phyloP scores from a whole-genome alignment of 2,888 invertebrate species.

The Calliopum simillimum region DNA sequence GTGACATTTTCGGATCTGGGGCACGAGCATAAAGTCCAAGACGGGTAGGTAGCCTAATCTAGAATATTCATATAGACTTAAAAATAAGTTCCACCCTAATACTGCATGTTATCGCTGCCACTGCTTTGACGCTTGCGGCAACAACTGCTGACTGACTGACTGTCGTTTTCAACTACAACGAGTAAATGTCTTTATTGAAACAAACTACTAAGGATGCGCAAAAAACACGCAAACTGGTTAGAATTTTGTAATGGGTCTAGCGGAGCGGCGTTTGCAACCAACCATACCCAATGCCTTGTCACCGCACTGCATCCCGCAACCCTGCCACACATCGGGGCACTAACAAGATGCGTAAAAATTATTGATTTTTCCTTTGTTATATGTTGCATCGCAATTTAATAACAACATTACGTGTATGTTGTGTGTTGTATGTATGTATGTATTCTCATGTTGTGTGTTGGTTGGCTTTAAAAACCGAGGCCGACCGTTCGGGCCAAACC shows the following conservation, averaged over 20 bases:
- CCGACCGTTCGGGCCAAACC: not conserved
- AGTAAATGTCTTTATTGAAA: slow-evolving; percentile 23
- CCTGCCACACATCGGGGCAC: not conserved
- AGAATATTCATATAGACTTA: too few species aligned
- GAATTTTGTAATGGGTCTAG: not conserved
- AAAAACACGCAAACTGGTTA: slow-evolving; percentile 1
- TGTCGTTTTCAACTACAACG: not conserved
- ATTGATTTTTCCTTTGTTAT: slow-evolving; percentile 61
- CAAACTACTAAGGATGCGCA: slow-evolving; percentile 18
- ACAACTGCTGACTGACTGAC: slow-evolving; percentile 5
- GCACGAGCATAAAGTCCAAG: too few species aligned
- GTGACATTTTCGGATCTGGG: too few species aligned
- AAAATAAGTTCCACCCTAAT: too few species aligned
- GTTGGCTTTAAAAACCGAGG: not conserved
- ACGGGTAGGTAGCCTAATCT: too few species aligned
- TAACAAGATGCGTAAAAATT: slow-evolving; percentile 65
- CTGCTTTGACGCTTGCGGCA: not conserved
- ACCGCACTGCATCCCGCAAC: too few species aligned
- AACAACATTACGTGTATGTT: slow-evolving; percentile 38
- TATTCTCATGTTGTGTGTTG: slow-evolving; percentile 11
- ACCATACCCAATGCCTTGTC: not conserved
- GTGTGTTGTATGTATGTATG: too few species aligned
- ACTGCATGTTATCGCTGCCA: not conserved
- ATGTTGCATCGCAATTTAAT: slow-evolving; percentile 58
- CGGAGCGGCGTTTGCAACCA: not conserved